Evolutionary conservation across 2,888 invertebrate species (phyloP).

Genomic region (Cinara cedri): DNA sequence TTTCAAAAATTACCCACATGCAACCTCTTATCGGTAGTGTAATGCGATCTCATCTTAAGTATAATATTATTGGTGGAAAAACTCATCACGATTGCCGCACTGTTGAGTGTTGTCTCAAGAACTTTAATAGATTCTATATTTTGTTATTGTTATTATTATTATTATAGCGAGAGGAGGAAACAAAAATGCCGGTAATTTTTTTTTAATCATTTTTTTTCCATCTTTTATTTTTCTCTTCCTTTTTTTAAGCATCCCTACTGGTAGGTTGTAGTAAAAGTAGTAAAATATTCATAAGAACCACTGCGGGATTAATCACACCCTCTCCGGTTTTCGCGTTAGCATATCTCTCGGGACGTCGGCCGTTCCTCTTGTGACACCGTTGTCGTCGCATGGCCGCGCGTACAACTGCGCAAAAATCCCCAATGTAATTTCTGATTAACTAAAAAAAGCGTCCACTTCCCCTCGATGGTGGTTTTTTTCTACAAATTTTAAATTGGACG

Average conservation of each 20-base stretch:
- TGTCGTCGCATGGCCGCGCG: not conserved
- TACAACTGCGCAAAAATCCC: slow-evolving; percentile 37
- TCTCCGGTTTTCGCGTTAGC: slow-evolving; percentile 52
- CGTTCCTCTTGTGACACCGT: slow-evolving; percentile 49
- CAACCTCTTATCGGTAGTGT: not conserved
- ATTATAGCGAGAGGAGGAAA: not conserved
- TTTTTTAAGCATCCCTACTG: not conserved
- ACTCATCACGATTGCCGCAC: too few relatives aligned
- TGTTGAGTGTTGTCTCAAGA: too few relatives aligned
- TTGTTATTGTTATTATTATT: slow-evolving; percentile 6
- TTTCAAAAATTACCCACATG: too few relatives aligned
- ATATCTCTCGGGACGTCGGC: slow-evolving; percentile 55
- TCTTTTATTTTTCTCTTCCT: not conserved
- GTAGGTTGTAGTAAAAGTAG: slow-evolving; percentile 4
- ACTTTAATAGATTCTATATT: not conserved
- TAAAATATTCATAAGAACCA: slow-evolving; percentile 54
- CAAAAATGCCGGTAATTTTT: slow-evolving; percentile 34
- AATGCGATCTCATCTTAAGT: too few relatives aligned
- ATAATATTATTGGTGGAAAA: too few relatives aligned
- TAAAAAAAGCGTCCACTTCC: slow-evolving; percentile 39
- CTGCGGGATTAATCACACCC: slow-evolving; percentile 54
- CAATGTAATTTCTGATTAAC: slow-evolving; percentile 57
- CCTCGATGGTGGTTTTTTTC: slow-evolving; percentile 31
- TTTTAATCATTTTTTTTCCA: slow-evolving; percentile 18
- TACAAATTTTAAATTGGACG: slow-evolving; percentile 48